A percentile compares a stretch with the other conserved stretches of the same genome.
Evolutionary conservation across 2,888 invertebrate species (phyloP).

Genomic region (Leuctra nigra): DNA sequence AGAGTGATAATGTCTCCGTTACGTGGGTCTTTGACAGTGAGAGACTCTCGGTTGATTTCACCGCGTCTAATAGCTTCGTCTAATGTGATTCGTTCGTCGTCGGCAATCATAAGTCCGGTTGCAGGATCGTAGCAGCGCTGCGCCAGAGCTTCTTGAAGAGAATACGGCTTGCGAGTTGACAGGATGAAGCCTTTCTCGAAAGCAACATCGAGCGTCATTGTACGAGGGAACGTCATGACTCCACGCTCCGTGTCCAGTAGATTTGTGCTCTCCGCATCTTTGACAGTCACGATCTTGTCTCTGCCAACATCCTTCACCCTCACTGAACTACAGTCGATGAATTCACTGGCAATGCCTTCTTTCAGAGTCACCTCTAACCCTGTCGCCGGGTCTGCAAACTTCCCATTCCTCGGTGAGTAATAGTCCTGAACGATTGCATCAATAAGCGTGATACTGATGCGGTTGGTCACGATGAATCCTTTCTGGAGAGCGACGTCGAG

Average conservation of each 20-base stretch:
- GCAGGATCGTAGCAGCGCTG: slow-evolving; percentile 71
- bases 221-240: slow-evolving; percentile 56
- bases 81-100: slow-evolving; percentile 58
- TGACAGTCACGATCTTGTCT: slow-evolving; percentile 57
- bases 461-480: slow-evolving; percentile 63
- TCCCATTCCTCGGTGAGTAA: slow-evolving; percentile 65
- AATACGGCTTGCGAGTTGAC: slow-evolving; percentile 71
- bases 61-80: slow-evolving; percentile 67
- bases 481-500: slow-evolving; percentile 63
- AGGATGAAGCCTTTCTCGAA: slow-evolving; percentile 73
- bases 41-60: slow-evolving; percentile 67
- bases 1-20: slow-evolving; percentile 74
- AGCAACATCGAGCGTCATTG: slow-evolving; percentile 67
- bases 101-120: slow-evolving; percentile 60
- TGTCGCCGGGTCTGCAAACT: slow-evolving; percentile 68
- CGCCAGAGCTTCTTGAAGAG: slow-evolving; percentile 74
- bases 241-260: slow-evolving; percentile 66
- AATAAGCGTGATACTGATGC: slow-evolving; percentile 61
- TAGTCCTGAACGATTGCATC: slow-evolving; percentile 71
- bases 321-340: slow-evolving; percentile 64
- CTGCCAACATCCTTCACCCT: slow-evolving; percentile 67
- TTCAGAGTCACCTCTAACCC: slow-evolving; percentile 66
- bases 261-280: slow-evolving; percentile 61
- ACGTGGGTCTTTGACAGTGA: slow-evolving; percentile 73
- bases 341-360: slow-evolving; percentile 64